Base-by-base conservation (phyloP, 1,140 invertebrate species). In the Venturia canescens region DNA sequence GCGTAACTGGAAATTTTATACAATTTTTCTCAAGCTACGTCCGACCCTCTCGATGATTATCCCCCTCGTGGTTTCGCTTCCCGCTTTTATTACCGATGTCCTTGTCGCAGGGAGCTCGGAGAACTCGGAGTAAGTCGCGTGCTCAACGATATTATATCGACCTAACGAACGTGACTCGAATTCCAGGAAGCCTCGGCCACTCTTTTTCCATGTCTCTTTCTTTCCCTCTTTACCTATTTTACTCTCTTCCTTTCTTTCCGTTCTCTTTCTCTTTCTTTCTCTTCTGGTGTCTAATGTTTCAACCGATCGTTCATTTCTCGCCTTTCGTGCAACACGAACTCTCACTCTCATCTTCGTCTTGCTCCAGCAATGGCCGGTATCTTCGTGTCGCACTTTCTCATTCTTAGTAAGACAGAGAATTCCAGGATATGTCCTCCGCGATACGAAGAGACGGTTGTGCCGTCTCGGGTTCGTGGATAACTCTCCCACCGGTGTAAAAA, bases 1-100 rank as follows among this genome's bases (percentile, higher is more conserved):
- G 18, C 50, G 18, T 53, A 53, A 21, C 50, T 7, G 18, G 18
- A 53, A 53, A 53, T 53, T 53, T 21, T 53, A 53, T 53, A 53
- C 60, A n/a, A n/a, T 63, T 85, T 80, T 78, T 83, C 84, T 83
- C 63, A 83, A 83, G 83, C 80, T 85, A 81, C 82, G 78, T 82
- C 82, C 79, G 88, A 87, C 86, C 87, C 88, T 91, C 89, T 89
- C 86, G 81, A 84, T 53, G 71, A 74, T 76, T 76, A 76, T 84
- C 90, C 89, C 90, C 89, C 82, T 82, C 82, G 89, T 88, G 90
- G 86, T 90, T 90, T 90, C 87, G 82, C 86, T 90, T 87, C 75
- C 67, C 63, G 13, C 66, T 71, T 79, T 70, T 75, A 79, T 53
- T 80, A 76, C 70, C 78, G 63, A 78, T 80, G 70, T 78, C 77